Evolutionary conservation across 1,140 invertebrate genomes (phyloP).

Genomic region (Drosophila tsacasi): DNA sequence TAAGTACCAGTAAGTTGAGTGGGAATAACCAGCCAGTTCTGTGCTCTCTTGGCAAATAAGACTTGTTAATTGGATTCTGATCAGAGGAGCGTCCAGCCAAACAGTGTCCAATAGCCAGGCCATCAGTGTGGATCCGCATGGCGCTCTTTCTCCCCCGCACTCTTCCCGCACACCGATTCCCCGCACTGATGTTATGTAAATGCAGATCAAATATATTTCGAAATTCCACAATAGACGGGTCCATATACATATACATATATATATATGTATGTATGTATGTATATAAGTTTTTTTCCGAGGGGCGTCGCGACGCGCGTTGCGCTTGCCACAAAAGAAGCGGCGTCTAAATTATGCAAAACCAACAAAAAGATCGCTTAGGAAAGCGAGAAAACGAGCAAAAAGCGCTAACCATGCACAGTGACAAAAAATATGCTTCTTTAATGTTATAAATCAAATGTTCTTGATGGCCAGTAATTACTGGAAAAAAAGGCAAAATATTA

Average conservation of each 20-base stretch:
- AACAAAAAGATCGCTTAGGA: conserved; percentile 67
- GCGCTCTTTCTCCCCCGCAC: conserved; percentile 1
- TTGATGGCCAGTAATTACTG: background rate
- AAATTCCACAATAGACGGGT: conserved; percentile 47
- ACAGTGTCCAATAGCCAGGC: conserved; percentile 14
- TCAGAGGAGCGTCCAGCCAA: conserved; percentile 10
- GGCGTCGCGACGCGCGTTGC: conserved; percentile 36
- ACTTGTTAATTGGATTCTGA: conserved; percentile 70
- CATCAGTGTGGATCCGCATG: conserved; percentile 24
- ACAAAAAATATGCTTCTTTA: conserved; percentile 1
- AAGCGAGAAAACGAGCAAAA: conserved; percentile 67
- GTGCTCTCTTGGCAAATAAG: conserved; percentile 48
- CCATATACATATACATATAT: conserved; percentile 36
- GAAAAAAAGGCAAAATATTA: background rate
- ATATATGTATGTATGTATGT: conserved; percentile 25
- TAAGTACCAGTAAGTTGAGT: conserved; percentile 36
- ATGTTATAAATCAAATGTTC: conserved; percentile 1
- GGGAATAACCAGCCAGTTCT: conserved; percentile 21
- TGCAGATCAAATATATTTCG: conserved; percentile 60
- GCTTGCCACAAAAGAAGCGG: conserved; percentile 63
- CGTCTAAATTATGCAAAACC: conserved; percentile 70
- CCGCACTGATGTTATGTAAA: conserved; percentile 46
- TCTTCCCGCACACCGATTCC: conserved; percentile 17
- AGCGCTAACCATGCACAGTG: conserved; percentile 61
- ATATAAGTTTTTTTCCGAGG: background rate